Evolutionary conservation across 2,888 invertebrate species (phyloP).

Genomic region (Helleia helle): DNA sequence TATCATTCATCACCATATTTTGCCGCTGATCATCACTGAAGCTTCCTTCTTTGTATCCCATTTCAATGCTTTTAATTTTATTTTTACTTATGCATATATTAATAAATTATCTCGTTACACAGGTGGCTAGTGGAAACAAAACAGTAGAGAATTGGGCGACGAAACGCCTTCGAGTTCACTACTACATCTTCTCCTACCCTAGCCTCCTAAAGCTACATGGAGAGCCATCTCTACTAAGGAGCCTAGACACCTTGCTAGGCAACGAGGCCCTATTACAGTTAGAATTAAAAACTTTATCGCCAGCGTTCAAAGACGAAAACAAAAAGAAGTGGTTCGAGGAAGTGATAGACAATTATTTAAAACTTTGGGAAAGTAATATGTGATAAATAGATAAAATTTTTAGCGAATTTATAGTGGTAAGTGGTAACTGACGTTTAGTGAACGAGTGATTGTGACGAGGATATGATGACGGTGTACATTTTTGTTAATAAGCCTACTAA

Average conservation of each 20-base stretch:
- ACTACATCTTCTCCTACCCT: slow-evolving; percentile 87
- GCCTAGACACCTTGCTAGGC: slow-evolving; percentile 81
- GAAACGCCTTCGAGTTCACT: slow-evolving; percentile 79
- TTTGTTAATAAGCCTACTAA: too few relatives aligned
- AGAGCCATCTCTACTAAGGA: slow-evolving; percentile 80
- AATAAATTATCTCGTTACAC: too few relatives aligned
- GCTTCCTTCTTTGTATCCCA: too few relatives aligned
- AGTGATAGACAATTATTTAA: slow-evolving; percentile 91
- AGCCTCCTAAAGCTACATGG: slow-evolving; percentile 87
- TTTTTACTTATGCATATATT: too few relatives aligned
- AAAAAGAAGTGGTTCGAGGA: slow-evolving; percentile 90
- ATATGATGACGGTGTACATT: slow-evolving; percentile 4
- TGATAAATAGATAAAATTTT: slow-evolving; percentile 47
- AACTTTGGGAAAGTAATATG: slow-evolving; percentile 93
- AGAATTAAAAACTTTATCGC: slow-evolving; percentile 84
- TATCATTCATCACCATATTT: too few relatives aligned
- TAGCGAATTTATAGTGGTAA: slow-evolving; percentile 15
- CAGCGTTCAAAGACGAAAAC: slow-evolving; percentile 82
- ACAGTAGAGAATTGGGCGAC: slow-evolving; percentile 86
- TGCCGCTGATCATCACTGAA: too few relatives aligned
- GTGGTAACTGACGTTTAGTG: too few relatives aligned
- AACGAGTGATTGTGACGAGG: slow-evolving; percentile 7
- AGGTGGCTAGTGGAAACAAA: slow-evolving; percentile 84
- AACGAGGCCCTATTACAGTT: slow-evolving; percentile 90
- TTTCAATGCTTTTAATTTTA: too few relatives aligned